These are phyloP conservation scores for Meghimatium bilineatum DNA, from an alignment of 2,888 invertebrate species.

Conservation along the genomic window DNA sequence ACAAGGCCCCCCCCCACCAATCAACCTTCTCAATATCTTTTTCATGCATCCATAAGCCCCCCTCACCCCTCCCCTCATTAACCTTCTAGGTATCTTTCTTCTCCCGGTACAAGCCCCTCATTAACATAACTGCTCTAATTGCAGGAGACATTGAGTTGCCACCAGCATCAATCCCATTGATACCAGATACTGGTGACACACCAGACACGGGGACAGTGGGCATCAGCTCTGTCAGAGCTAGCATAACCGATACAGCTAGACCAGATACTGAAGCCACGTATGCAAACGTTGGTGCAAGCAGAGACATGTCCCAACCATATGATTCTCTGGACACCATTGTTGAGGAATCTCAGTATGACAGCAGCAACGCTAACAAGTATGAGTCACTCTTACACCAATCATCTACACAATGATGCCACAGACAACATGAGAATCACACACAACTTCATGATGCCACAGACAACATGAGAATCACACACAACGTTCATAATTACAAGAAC, in stretches of 20 bases:
- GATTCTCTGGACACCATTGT: conserved; percentile 31
- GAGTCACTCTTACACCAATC: neutral
- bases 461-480: neutral
- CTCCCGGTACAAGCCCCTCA: neutral
- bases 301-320: conserved; percentile 26
- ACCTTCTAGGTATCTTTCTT: neutral
- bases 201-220: neutral
- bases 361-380: neutral
- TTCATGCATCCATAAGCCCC: too few species aligned
- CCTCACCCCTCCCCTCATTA: neutral
- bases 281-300: conserved; percentile 15
- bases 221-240: neutral
- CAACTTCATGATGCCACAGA: neutral
- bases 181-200: neutral
- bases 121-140: neutral
- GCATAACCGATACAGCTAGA: neutral
- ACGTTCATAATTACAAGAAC: too few species aligned
- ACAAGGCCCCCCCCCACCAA: neutral
- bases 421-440: neutral
- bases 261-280: neutral
- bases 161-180: conserved; percentile 19
- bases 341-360: conserved; percentile 38
- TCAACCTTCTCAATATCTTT: neutral
- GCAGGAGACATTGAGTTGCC: conserved; percentile 23
- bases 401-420: neutral